Percentiles rank a stretch among this genome's conserved stretches.
phyloP scores from a whole-genome alignment of 2,797 vertebrate species.

The Chaetodon trifasciatus region DNA sequence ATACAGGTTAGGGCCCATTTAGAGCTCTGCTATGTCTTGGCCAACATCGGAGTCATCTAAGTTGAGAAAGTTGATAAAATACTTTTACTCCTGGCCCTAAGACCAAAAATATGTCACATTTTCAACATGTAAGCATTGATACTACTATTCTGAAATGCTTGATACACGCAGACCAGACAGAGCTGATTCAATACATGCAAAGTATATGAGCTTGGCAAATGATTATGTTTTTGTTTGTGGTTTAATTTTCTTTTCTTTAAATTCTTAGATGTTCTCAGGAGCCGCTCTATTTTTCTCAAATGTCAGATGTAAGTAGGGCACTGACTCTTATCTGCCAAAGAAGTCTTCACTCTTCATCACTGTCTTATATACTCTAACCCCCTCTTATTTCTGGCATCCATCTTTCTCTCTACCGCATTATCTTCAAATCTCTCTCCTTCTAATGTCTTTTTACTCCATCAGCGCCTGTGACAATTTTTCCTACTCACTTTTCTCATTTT shows the following conservation, averaged over 20 bases:
- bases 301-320: conserved; percentile 64
- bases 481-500: conserved; percentile 48
- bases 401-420: conserved; percentile 64
- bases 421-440: conserved; percentile 59
- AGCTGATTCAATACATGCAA: neutral
- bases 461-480: conserved; percentile 64
- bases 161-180: neutral
- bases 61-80: neutral
- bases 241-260: neutral
- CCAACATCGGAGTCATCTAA: neutral
- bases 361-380: conserved; percentile 47
- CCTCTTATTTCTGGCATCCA: conserved; percentile 64
- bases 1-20: neutral
- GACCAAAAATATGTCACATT: neutral
- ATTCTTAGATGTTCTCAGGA: conserved; percentile 15
- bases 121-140: neutral
- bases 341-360: conserved; percentile 60
- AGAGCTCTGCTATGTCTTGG: neutral
- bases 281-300: conserved; percentile 38
- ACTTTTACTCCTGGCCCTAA: neutral
- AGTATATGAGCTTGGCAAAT: neutral
- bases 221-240: neutral
- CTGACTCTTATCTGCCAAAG: conserved; percentile 47
- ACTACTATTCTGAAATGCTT: neutral
- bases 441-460: conserved; percentile 74